A percentile compares a stretch with the other conserved stretches of the same genome.
Evolutionary conservation across 2,888 invertebrate genomes (phyloP).

Genomic region (Sphecodes monilicornis): DNA sequence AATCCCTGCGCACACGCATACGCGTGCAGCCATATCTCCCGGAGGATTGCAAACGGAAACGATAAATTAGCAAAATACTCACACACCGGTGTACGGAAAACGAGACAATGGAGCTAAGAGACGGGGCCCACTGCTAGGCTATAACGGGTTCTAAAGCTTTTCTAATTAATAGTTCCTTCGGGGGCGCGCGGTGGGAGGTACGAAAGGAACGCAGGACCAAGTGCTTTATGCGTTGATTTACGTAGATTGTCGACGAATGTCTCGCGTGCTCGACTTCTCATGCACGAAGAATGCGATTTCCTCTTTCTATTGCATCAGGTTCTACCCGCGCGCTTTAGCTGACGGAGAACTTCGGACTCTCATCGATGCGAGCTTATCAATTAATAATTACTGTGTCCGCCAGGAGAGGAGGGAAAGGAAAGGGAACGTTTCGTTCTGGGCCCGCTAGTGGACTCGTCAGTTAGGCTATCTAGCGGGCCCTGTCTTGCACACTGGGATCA

Average conservation of each 20-base stretch:
- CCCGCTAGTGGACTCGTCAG: too few relatives aligned
- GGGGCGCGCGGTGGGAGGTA: background rate
- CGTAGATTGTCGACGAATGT: conserved; percentile 19
- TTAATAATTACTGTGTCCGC: too few relatives aligned
- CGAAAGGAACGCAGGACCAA: conserved; percentile 12
- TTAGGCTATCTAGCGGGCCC: too few relatives aligned
- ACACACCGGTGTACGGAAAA: conserved; percentile 22
- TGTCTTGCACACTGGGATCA: too few relatives aligned
- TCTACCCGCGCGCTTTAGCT: background rate
- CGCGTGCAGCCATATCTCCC: background rate
- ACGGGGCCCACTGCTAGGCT: conserved; percentile 6
- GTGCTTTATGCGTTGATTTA: conserved; percentile 17
- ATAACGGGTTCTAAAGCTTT: conserved; percentile 51
- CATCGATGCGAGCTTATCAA: background rate
- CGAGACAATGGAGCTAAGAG: conserved; percentile 49
- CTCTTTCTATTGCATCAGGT: background rate
- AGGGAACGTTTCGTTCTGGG: too few relatives aligned
- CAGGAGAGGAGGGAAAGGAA: too few relatives aligned
- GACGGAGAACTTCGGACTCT: background rate
- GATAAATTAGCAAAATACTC: conserved; percentile 60
- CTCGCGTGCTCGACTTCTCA: background rate
- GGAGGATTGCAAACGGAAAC: conserved; percentile 43
- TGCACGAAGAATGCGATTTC: conserved; percentile 20
- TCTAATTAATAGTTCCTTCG: conserved; percentile 29
- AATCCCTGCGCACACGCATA: background rate